Conservation (phyloP, 2,888 invertebrate genomes). For the Pristionchus japonicus region DNA sequence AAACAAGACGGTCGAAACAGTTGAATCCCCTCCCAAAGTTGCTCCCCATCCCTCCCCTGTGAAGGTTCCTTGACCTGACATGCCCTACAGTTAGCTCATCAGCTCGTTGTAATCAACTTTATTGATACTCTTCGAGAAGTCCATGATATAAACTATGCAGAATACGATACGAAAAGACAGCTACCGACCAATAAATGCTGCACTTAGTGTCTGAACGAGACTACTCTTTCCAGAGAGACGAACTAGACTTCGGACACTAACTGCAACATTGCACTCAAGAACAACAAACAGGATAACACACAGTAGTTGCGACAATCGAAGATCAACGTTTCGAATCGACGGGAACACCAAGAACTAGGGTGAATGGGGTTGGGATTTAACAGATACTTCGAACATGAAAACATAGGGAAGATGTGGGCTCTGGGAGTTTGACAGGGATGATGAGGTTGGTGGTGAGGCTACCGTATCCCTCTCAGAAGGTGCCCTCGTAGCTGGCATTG, state of each 20-base stretch:
- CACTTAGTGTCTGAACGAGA: not conserved
- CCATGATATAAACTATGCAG: not conserved
- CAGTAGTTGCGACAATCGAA: not conserved
- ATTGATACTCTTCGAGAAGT: not conserved
- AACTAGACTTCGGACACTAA: not conserved
- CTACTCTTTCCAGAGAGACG: not conserved
- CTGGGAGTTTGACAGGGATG: not conserved
- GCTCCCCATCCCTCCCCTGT: not conserved
- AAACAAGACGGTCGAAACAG: not conserved
- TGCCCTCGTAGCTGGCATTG: slow-evolving; percentile 14
- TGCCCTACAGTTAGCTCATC: not conserved
- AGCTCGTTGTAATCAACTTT: not conserved
- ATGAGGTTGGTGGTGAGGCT: not conserved
- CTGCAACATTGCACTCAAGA: not conserved
- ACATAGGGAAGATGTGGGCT: not conserved
- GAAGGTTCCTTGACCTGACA: not conserved
- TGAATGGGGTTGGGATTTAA: not conserved
- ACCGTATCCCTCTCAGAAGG: slow-evolving; percentile 8
- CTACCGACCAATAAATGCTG: not conserved
- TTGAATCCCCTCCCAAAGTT: not conserved
- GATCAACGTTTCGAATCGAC: slow-evolving; percentile 13
- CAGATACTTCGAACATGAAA: not conserved
- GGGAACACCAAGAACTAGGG: not conserved
- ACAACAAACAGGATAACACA: not conserved
- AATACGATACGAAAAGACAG: not conserved